Base-by-base conservation (phyloP, 2,888 invertebrate species). In the Acanthoscelides obtectus region DNA sequence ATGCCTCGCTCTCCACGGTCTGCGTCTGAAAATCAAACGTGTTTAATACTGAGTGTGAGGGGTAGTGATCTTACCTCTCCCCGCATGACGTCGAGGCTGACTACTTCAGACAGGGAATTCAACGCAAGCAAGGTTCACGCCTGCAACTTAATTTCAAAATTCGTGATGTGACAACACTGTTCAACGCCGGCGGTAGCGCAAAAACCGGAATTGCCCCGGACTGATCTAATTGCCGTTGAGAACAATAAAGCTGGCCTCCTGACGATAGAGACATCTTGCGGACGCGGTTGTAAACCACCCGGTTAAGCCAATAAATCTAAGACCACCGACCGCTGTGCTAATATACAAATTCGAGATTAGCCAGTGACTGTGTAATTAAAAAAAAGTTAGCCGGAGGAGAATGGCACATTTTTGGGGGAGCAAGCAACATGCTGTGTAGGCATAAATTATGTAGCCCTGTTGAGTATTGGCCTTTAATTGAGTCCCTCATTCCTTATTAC, bases 201-300 rank as follows among this genome's bases (percentile, higher is more conserved):
- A 84, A 84, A 84, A 84, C 83, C 81, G 81, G 84, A 84, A 83
- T 83, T 83, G 83, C 83, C 81, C 83, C 83, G 81, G 84, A 82
- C 83, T 83, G 84, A 84, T 84, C 84, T 85, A 85, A 85, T 85
- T 85, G 85, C 84, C 80, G 80, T 79, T 82, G 81, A 85, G 84
- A 84, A 83, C 84, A 84, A 84, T 84, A 85, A 84, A 84, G 83
- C 81, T 80, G 82, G 83, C 82, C 83, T 81, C 82, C 79, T 81
- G 84, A 81, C 82, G 83, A 86, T 85, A 84, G 84, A 86, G 86
- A 85, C 86, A 85, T 86, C 85, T 84, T 85, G 84, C 81, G 85
- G 84, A 81, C 82, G 81, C 80, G 22, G 85, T 84, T 84, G 84
- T 86, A 86, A 86, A 86, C 83, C 84, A 84, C 84, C 80, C 83